These are phyloP conservation scores for Argyresthia goedartella DNA, from an alignment of 2,888 invertebrate genomes.

Conservation along the genomic window DNA sequence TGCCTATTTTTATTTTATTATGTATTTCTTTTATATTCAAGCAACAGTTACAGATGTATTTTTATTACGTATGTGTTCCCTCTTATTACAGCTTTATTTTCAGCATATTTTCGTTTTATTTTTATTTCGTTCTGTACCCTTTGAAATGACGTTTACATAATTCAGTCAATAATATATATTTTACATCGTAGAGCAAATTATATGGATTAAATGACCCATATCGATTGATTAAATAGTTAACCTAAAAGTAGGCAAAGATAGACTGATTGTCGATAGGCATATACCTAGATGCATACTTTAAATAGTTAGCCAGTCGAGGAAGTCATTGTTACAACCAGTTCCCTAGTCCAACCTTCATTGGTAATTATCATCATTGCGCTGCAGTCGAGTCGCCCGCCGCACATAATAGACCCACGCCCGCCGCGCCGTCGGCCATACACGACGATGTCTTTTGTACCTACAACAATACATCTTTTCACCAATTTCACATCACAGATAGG, in stretches of 20 bases:
- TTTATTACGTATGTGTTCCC: neutral
- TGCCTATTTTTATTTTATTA: neutral
- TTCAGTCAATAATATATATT: no score
- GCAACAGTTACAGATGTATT: neutral
- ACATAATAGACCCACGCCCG: neutral
- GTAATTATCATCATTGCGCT: constrained; percentile 25
- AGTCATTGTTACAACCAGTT: constrained; percentile 34
- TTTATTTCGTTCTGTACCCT: constrained; percentile 13
- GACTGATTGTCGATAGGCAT: neutral
- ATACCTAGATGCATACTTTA: neutral
- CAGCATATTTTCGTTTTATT: constrained; percentile 12
- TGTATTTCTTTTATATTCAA: neutral
- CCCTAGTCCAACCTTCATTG: constrained; percentile 41
- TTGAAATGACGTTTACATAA: neutral
- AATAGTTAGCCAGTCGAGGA: constrained; percentile 20
- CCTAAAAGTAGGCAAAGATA: constrained; percentile 4
- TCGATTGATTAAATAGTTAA: constrained; percentile 9
- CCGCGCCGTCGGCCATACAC: neutral
- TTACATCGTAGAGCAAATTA: no score
- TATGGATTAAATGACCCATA: no score
- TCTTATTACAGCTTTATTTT: constrained; percentile 13
- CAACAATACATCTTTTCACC: no score
- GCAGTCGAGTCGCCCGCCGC: neutral
- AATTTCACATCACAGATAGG: no score
- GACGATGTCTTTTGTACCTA: no score